A percentile compares a stretch with the other conserved stretches of the same genome.
These are phyloP conservation scores for Stenopsyche tienmushanensis DNA, from an alignment of 1,140 invertebrate genomes.

Conservation along the genomic window DNA sequence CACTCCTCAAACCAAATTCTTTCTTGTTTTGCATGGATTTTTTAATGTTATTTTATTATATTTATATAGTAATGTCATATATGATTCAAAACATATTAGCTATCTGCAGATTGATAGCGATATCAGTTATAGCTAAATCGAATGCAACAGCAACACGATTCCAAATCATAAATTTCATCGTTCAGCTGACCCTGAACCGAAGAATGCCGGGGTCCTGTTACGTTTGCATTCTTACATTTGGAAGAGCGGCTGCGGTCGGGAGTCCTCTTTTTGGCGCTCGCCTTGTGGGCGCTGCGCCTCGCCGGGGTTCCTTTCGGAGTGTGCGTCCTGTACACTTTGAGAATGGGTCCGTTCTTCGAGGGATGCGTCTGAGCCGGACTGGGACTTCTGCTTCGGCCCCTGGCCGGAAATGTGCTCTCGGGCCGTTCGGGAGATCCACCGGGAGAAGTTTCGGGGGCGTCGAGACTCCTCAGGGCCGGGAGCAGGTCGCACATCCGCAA, in stretches of 20 bases:
- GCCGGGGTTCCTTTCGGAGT: not conserved
- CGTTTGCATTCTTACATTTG: not conserved
- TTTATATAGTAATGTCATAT: too few species aligned
- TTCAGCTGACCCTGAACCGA: not conserved
- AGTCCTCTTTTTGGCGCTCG: not conserved
- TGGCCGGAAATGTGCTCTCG: constrained; percentile 43
- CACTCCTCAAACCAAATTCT: too few species aligned
- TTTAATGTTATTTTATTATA: too few species aligned
- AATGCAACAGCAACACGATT: too few species aligned
- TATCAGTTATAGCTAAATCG: too few species aligned
- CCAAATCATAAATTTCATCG: too few species aligned
- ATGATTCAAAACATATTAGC: too few species aligned
- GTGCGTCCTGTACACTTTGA: too few species aligned
- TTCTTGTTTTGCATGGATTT: too few species aligned
- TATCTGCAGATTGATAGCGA: too few species aligned
- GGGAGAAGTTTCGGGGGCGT: constrained; percentile 45
- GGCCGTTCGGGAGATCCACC: constrained; percentile 42
- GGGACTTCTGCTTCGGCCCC: constrained; percentile 15
- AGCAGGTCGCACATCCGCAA: constrained; percentile 52
- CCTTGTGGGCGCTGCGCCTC: not conserved
- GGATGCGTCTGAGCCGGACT: not conserved
- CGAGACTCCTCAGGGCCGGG: constrained; percentile 47
- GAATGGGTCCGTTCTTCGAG: not conserved
- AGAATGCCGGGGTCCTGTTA: not conserved
- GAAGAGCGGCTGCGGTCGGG: not conserved